Percentiles rank a stretch among this genome's conserved stretches.
These are phyloP conservation scores for Conops quadrifasciatus DNA, from an alignment of 2,888 invertebrate species.

Conservation along the genomic window DNA sequence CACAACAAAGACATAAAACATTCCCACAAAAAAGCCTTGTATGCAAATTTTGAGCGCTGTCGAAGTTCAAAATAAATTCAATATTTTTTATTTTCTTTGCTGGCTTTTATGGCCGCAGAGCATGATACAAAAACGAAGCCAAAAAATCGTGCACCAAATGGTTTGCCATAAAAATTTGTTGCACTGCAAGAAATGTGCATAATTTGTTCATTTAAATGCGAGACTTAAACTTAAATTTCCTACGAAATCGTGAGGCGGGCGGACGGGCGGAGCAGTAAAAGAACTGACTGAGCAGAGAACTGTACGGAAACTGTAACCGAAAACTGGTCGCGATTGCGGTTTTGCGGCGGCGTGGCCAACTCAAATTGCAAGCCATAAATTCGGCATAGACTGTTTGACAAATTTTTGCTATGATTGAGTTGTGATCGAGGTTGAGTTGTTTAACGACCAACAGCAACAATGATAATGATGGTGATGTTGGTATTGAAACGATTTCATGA, in stretches of 20 bases:
- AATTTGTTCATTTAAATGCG: slow-evolving; percentile 11
- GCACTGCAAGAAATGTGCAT: neutral
- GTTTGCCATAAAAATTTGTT: slow-evolving; percentile 2
- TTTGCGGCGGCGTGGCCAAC: no score
- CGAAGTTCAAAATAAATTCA: neutral
- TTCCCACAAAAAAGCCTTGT: neutral
- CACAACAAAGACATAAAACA: no score
- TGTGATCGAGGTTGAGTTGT: no score
- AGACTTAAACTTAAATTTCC: neutral
- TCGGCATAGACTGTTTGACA: neutral
- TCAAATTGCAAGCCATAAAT: no score
- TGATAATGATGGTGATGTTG: no score
- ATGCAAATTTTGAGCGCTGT: neutral
- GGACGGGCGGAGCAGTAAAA: no score
- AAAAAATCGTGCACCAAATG: neutral
- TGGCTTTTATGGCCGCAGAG: neutral
- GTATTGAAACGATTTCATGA: no score
- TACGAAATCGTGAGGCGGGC: neutral
- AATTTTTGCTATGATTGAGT: slow-evolving; percentile 2
- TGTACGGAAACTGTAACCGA: no score
- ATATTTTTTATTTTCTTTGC: neutral
- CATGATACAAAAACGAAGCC: neutral
- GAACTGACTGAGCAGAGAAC: no score
- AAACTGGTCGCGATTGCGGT: no score
- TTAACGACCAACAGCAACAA: no score